Conservation (phyloP, 1,140 invertebrate species). For the Bradynema listronoti region DNA sequence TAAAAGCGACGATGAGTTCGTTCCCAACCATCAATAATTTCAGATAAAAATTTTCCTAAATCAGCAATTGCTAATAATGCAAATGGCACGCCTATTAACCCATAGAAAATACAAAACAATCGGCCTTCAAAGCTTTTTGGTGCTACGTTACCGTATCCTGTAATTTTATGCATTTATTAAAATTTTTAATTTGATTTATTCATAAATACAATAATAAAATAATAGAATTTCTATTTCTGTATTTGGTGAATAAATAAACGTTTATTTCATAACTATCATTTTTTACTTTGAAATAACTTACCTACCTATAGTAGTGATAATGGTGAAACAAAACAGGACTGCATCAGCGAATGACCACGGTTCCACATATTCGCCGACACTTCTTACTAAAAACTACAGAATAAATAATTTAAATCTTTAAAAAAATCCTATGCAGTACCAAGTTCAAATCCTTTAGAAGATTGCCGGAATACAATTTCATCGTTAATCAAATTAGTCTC, state of each 20-base stretch:
- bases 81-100: slow-evolving; percentile 38
- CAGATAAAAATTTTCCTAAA: slow-evolving; percentile 44
- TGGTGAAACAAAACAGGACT: slow-evolving; percentile 39
- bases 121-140: slow-evolving; percentile 37
- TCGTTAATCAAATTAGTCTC: slow-evolving; percentile 23
- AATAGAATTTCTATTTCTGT: not conserved
- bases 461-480: slow-evolving; percentile 26
- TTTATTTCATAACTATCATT: not conserved
- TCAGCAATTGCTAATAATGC: slow-evolving; percentile 43
- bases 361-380: slow-evolving; percentile 28
- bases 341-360: slow-evolving; percentile 43
- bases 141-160: slow-evolving; percentile 43
- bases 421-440: slow-evolving; percentile 14
- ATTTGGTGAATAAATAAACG: not conserved
- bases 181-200: too few relatives aligned
- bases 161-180: slow-evolving; percentile 15
- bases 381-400: slow-evolving; percentile 12
- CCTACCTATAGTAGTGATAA: slow-evolving; percentile 44
- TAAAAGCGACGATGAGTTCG: slow-evolving; percentile 15
- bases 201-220: too few relatives aligned
- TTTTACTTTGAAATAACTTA: slow-evolving; percentile 7
- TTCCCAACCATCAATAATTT: slow-evolving; percentile 37
- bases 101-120: slow-evolving; percentile 46
- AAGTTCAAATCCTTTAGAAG: slow-evolving; percentile 22
- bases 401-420: slow-evolving; percentile 1